Evolutionary conservation across 2,888 invertebrate genomes (phyloP).

Genomic region (Patella depressa): DNA sequence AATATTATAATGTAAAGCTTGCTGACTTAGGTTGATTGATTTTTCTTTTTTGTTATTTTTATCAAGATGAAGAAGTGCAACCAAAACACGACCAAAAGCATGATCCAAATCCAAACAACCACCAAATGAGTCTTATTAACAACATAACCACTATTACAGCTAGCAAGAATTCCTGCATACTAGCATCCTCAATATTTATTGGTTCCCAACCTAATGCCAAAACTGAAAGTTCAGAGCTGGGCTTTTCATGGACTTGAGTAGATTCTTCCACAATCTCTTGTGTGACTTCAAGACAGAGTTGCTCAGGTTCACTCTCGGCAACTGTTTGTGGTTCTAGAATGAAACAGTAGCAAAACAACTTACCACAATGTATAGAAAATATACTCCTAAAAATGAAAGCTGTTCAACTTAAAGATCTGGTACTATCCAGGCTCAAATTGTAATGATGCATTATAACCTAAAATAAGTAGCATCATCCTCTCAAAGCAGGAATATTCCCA

Average conservation of each 20-base stretch:
- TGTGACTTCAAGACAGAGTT: conserved; percentile 41
- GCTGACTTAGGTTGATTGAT: too few relatives aligned
- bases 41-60: too few relatives aligned
- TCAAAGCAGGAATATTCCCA: too few relatives aligned
- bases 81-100: conserved; percentile 49
- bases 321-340: conserved; percentile 49
- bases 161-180: conserved; percentile 56
- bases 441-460: background rate
- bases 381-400: background rate
- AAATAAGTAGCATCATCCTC: too few relatives aligned
- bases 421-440: background rate
- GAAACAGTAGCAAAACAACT: background rate
- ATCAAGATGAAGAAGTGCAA: background rate
- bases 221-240: conserved; percentile 42
- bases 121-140: conserved; percentile 49
- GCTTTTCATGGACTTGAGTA: conserved; percentile 47
- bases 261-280: conserved; percentile 42
- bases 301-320: conserved; percentile 58
- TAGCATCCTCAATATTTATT: conserved; percentile 44
- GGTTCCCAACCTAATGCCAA: conserved; percentile 55
- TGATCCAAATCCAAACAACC: conserved; percentile 49
- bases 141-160: conserved; percentile 47
- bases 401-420: background rate
- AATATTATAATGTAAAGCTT: too few relatives aligned
- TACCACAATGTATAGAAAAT: background rate